Percentiles rank a stretch among this genome's conserved stretches.
These are phyloP conservation scores for Melieria picta DNA, from an alignment of 2,888 invertebrate species.

Conservation along the genomic window DNA sequence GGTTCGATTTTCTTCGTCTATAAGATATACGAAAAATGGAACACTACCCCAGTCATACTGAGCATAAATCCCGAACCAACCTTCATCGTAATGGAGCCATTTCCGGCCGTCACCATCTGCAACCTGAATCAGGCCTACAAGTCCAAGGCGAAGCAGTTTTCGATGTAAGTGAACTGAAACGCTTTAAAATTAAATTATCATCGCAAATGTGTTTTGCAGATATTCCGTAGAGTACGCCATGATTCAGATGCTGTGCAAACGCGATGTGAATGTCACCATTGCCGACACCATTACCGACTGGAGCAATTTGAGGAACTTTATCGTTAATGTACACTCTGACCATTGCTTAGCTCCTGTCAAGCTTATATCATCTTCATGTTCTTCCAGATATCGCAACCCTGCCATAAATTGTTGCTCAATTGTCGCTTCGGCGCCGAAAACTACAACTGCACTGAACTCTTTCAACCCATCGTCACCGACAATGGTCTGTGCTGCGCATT, in stretches of 20 bases:
- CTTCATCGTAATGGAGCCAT: constrained; percentile 76
- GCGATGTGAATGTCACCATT: constrained; percentile 38
- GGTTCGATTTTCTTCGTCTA: constrained; percentile 79
- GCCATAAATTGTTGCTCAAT: constrained; percentile 74
- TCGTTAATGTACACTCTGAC: constrained; percentile 37
- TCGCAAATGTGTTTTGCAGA: constrained; percentile 29
- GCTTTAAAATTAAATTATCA: background rate
- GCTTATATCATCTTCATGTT: background rate
- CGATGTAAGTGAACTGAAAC: constrained; percentile 46
- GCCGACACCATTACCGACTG: constrained; percentile 41
- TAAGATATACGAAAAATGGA: constrained; percentile 79
- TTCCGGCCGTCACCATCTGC: constrained; percentile 86
- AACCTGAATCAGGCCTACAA: constrained; percentile 84
- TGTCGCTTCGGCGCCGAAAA: constrained; percentile 74
- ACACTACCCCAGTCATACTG: constrained; percentile 79
- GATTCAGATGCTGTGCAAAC: constrained; percentile 47
- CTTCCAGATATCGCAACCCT: constrained; percentile 76
- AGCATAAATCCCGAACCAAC: constrained; percentile 78
- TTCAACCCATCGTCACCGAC: constrained; percentile 79
- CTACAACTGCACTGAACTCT: constrained; percentile 73
- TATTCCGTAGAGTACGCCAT: constrained; percentile 43
- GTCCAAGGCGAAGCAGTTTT: constrained; percentile 72
- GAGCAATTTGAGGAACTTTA: constrained; percentile 43
- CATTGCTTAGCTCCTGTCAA: too few relatives aligned
- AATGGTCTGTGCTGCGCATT: constrained; percentile 86